Evolutionary conservation across 1,140 invertebrate species (phyloP), one percentile per base, ranked within the genome.

Genomic region (Ceratosolen solmsi): DNA sequence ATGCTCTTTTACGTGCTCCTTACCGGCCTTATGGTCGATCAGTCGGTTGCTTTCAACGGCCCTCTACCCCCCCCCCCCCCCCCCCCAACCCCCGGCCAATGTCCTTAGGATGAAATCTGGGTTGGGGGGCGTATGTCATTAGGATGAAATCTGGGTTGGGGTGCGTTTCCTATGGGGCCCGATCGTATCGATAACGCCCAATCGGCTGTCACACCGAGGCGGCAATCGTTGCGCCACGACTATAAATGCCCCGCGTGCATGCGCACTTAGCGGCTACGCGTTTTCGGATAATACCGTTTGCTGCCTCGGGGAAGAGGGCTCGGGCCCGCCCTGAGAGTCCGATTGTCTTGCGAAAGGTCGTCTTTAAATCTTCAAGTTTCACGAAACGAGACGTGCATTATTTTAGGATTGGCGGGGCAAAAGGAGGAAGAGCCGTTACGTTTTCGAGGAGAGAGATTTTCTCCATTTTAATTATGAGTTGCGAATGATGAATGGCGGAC

Each of bases 211-310:
- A 38, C 27, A 51, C 30, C 46, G 25, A 15, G 13, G 54, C 33
- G 30, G 41, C 41, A 46, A 5, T 13, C 41, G 41, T 46, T 46
- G 41, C 41, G 5, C 41, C 41, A 13, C 41, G 41, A 46, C 13
- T 46, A 46, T 8, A 46, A 8, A 13, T 46, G 5, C 41, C 41
- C 41, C 41, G 41, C 41, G 13, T 13, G 13, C 41, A 13, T 13
- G 41, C 41, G 13, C 5, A 46, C 41, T 5, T 5, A 13, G 54
- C 73, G 54, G 30, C 30, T 41, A 22, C 30, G 71, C 46, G 38
- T 56, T 74, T 49, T 56, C 72, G 5, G 20, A 27, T 74, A 75
- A 58, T 75, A 75, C 54, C 73, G 73, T 75, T 75, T 75, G 20
- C 54, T 56, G 73, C 73, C 73, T 22, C 73, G 33, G 73, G 51